A percentile compares a stretch with the other conserved stretches of the same genome.
Evolutionary conservation across 2,113 vertebrate species (phyloP).

Genomic region (Enhydra lutris): DNA sequence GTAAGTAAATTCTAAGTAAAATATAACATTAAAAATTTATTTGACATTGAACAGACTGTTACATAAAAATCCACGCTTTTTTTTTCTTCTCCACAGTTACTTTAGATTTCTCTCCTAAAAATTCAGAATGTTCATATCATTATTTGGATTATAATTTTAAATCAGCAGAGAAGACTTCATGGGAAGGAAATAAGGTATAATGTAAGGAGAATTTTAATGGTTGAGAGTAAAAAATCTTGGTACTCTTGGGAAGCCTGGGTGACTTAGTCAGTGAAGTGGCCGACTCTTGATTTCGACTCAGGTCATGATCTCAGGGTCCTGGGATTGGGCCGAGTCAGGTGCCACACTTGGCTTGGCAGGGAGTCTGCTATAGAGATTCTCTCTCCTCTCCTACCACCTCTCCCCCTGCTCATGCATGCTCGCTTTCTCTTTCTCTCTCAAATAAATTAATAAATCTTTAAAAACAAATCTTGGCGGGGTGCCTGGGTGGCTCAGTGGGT

Average conservation of each 20-base stretch:
- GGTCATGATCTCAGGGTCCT: not conserved
- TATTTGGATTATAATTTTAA: slow-evolving; percentile 1
- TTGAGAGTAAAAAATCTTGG: not conserved
- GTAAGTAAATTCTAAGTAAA: slow-evolving; percentile 63
- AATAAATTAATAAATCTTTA: not conserved
- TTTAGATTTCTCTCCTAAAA: not conserved
- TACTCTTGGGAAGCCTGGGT: not conserved
- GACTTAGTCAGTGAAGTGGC: not conserved
- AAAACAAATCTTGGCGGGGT: not conserved
- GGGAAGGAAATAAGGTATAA: slow-evolving; percentile 72
- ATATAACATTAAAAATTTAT: slow-evolving; percentile 2
- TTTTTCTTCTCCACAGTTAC: slow-evolving; percentile 5
- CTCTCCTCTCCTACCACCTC: not conserved
- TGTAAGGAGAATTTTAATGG: not conserved
- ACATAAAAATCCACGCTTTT: not conserved
- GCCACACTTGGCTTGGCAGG: not conserved
- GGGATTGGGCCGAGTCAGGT: not conserved
- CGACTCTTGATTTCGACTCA: not conserved
- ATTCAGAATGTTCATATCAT: not conserved
- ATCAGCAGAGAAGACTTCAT: slow-evolving; percentile 30
- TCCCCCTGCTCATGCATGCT: not conserved
- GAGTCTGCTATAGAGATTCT: not conserved
- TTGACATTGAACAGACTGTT: not conserved
- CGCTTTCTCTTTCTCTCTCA: not conserved
- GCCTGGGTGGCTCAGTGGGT: no score